A percentile compares a stretch with the other conserved stretches of the same genome.
These are phyloP conservation scores for Monopis laevigella DNA, from an alignment of 2,888 invertebrate genomes.

Conservation along the genomic window DNA sequence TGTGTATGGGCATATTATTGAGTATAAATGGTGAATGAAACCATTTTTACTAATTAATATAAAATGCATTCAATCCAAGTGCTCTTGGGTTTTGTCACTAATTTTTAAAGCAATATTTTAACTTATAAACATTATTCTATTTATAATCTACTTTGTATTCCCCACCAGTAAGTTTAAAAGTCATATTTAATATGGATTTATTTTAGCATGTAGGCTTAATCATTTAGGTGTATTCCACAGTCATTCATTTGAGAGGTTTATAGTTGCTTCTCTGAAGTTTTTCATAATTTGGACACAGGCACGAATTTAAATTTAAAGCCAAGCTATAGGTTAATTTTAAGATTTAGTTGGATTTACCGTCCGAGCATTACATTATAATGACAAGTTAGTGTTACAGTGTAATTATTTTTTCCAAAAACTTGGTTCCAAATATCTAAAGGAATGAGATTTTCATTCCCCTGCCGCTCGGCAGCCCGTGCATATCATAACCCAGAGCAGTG, in stretches of 20 bases:
- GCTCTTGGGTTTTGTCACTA: constrained; percentile 30
- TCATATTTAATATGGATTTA: constrained; percentile 59
- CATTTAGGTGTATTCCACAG: constrained; percentile 61
- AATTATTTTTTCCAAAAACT: constrained; percentile 42
- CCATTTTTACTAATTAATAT: constrained; percentile 42
- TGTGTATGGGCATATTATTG: constrained; percentile 43
- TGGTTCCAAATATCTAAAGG: constrained; percentile 28
- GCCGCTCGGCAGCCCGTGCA: constrained; percentile 40
- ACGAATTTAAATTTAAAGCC: constrained; percentile 61
- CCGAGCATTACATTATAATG: constrained; percentile 60
- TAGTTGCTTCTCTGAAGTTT: constrained; percentile 63
- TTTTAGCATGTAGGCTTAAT: constrained; percentile 52
- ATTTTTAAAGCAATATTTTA: constrained; percentile 26
- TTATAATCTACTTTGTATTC: constrained; percentile 39
- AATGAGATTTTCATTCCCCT: no score
- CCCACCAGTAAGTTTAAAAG: constrained; percentile 58
- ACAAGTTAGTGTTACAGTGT: constrained; percentile 48
- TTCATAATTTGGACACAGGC: constrained; percentile 55
- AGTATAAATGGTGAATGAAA: constrained; percentile 45
- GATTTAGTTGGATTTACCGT: constrained; percentile 63
- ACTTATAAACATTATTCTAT: constrained; percentile 11
- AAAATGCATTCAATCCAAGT: not conserved
- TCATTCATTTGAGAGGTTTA: constrained; percentile 52
- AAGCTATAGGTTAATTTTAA: constrained; percentile 62
- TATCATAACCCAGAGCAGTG: constrained; percentile 67